These are phyloP conservation scores for Troilus luridus DNA, from an alignment of 2,888 invertebrate genomes.

Conservation along the genomic window DNA sequence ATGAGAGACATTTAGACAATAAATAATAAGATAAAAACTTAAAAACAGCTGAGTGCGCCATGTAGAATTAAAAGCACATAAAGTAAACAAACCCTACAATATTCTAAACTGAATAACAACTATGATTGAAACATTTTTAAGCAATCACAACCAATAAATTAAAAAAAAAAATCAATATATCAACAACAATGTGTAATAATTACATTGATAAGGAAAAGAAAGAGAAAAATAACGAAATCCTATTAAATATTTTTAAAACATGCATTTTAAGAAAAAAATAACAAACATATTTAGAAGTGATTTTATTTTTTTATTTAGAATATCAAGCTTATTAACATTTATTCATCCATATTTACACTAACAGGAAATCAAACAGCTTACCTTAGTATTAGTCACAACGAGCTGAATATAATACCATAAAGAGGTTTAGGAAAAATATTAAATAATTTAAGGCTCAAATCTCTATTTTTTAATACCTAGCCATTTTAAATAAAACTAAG, in stretches of 20 bases:
- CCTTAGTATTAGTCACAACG: not conserved
- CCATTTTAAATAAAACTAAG: not conserved
- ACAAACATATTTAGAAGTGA: not conserved
- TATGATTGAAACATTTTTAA: not conserved
- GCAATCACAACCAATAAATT: not conserved
- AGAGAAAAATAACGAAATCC: not conserved
- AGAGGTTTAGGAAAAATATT: not conserved
- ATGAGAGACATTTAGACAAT: no score
- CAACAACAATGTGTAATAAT: not conserved
- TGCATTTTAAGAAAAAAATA: not conserved
- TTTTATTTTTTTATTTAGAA: not conserved
- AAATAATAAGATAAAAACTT: not conserved
- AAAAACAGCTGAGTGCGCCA: not conserved
- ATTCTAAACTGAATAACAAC: not conserved
- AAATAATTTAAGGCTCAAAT: not conserved
- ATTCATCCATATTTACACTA: conserved; percentile 16
- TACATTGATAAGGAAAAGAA: not conserved
- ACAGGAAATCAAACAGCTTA: not conserved
- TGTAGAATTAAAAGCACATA: not conserved
- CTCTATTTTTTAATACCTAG: not conserved
- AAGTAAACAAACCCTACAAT: not conserved
- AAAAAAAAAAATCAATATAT: not conserved
- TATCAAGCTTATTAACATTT: conserved; percentile 6
- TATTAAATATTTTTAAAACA: not conserved
- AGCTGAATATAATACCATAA: not conserved